Evolutionary conservation across 2,113 vertebrate species (phyloP).

Genomic region (rat (Rattus norvegicus)): DNA sequence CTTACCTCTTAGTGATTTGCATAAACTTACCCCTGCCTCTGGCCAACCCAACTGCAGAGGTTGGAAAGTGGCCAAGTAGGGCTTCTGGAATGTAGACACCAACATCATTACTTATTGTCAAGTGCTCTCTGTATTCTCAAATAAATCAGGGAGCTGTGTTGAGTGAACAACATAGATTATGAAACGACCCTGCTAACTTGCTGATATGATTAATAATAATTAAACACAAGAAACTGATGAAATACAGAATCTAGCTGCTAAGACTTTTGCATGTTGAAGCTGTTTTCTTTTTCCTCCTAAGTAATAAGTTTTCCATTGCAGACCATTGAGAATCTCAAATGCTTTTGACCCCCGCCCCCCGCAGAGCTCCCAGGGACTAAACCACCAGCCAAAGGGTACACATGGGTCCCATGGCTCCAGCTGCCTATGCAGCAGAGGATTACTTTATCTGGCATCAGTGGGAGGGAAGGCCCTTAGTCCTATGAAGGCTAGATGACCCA

Average conservation of each 20-base stretch:
- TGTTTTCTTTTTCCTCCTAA: slow-evolving; percentile 12
- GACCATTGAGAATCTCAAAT: not conserved
- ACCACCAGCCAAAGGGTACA: too few relatives aligned
- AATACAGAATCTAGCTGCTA: not conserved
- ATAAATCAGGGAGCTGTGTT: slow-evolving; percentile 12
- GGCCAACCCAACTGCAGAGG: not conserved
- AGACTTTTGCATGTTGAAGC: slow-evolving; percentile 11
- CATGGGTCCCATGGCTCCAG: too few relatives aligned
- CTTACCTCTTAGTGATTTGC: not conserved
- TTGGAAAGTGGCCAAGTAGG: not conserved
- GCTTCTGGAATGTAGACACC: not conserved
- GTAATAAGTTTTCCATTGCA: slow-evolving; percentile 38
- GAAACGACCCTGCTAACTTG: not conserved
- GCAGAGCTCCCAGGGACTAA: too few relatives aligned
- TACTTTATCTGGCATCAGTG: too few relatives aligned
- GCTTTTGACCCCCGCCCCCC: not conserved
- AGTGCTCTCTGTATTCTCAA: not conserved
- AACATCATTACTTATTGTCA: not conserved
- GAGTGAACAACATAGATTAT: not conserved
- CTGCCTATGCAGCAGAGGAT: too few relatives aligned
- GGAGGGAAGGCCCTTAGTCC: too few relatives aligned
- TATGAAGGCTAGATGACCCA: too few relatives aligned
- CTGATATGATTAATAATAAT: slow-evolving; percentile 36
- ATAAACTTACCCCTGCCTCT: not conserved
- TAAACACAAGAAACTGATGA: slow-evolving; percentile 43